A percentile compares a stretch with the other conserved stretches of the same genome.
Evolutionary conservation across 2,797 vertebrate genomes (phyloP).

Genomic region (Urophycis tenuis): DNA sequence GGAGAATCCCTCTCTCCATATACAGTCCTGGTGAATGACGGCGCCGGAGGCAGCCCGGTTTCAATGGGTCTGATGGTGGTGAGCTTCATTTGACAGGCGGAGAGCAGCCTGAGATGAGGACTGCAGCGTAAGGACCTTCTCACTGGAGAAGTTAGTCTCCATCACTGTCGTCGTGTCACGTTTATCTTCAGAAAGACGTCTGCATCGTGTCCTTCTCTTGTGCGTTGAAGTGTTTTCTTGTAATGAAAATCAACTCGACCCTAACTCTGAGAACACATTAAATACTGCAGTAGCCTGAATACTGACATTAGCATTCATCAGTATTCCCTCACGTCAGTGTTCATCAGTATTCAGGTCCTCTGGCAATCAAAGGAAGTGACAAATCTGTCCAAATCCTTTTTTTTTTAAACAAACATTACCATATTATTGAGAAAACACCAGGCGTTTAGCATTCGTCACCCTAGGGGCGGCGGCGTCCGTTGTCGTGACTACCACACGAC

Average conservation of each 20-base stretch:
- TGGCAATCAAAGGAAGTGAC: background rate
- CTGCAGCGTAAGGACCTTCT: background rate
- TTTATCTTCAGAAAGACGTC: background rate
- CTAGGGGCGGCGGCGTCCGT: background rate
- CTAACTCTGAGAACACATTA: background rate
- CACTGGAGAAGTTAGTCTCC: background rate
- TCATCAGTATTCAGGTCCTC: background rate
- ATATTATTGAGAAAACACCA: background rate
- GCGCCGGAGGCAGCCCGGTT: too few relatives aligned
- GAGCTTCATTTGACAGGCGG: conserved; percentile 48
- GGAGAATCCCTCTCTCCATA: background rate
- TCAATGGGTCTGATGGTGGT: too few relatives aligned
- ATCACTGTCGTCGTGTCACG: background rate
- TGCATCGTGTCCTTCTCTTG: too few relatives aligned
- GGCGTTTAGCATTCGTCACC: background rate
- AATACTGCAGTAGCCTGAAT: background rate
- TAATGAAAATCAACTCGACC: background rate
- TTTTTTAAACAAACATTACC: background rate
- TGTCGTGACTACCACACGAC: background rate
- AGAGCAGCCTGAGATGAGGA: conserved; percentile 55
- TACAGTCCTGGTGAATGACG: background rate
- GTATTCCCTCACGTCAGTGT: background rate
- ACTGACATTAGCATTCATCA: background rate
- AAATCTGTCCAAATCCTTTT: background rate
- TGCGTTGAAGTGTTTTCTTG: background rate